phyloP scores from a whole-genome alignment of 92 coral and sea anemone species.

The Montipora capitata region DNA sequence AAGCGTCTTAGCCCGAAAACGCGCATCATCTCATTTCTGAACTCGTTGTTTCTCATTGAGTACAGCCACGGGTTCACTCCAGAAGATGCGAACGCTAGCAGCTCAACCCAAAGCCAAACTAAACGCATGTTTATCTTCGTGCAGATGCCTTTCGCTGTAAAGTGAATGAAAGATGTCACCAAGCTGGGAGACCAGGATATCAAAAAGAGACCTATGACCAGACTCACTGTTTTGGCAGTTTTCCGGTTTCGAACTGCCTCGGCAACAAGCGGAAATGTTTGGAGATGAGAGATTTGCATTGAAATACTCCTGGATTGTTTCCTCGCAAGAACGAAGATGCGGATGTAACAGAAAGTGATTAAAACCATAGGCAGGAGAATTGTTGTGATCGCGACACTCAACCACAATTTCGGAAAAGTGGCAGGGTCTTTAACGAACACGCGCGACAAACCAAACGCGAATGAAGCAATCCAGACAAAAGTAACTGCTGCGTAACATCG shows the following conservation, averaged over 20 bases:
- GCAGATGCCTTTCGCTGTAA: constrained; percentile 13
- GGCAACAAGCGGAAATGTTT: not conserved
- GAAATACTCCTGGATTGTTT: constrained; percentile 27
- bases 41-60: constrained; percentile 36
- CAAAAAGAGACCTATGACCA: constrained; percentile 30
- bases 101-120: constrained; percentile 60
- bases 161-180: constrained; percentile 29
- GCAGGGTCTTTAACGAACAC: constrained; percentile 35
- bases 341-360: constrained; percentile 16
- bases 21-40: constrained; percentile 19
- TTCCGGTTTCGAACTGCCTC: constrained; percentile 31
- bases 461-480: constrained; percentile 43
- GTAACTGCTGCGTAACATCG: constrained; percentile 25
- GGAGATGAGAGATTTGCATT: not conserved
- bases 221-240: constrained; percentile 25
- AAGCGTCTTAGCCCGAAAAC: constrained; percentile 13
- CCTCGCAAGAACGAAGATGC: constrained; percentile 20
- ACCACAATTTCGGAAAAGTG: constrained; percentile 40
- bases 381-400: constrained; percentile 28
- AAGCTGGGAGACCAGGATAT: constrained; percentile 49
- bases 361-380: constrained; percentile 26
- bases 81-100: constrained; percentile 44
- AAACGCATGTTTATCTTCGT: constrained; percentile 15
- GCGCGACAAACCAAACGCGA: constrained; percentile 35
- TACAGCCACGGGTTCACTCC: constrained; percentile 60